Evolutionary conservation across 2,888 invertebrate genomes (phyloP), one percentile per base, ranked within the genome.

Genomic region (Callyntrura sp.): DNA sequence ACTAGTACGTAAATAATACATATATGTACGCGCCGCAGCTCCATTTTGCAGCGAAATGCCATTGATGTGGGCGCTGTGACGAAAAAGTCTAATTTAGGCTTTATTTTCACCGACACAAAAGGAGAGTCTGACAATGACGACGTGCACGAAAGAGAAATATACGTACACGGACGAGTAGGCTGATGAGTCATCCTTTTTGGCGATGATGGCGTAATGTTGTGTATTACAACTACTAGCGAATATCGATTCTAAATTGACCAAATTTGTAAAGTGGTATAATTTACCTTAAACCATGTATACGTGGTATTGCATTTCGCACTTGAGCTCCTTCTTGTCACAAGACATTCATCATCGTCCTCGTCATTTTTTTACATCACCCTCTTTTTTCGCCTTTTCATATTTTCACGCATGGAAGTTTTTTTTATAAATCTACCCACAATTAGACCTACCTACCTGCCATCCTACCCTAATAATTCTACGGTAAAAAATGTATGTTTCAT

Each of bases 221-320:
- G 35, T 35, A 35, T 6, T 35, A 35, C 55, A 1, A 9, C 35
- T 35, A 35, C 55, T 11, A 9, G 11, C 14, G 25, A 20, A 43
- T 28, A 20, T 48, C 25, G 48, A 62, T 28, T 83, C 48, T 35
- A 35, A 48, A 79, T 68, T 86, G 86, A 65, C 86, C 86, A 86
- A 86, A 85, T 62, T 68, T 68, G 84, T 45, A 55, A 35, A 73
- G 70, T 68, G 68, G 68, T 68, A 35, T 35, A 35, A 35, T 35
- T 35, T 35, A 35, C 35, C 35, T 35, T 35, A 35, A 4, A 35
- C 35, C 35, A 35, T 35, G 35, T 35, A 35, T 43, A 25, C n/a
- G 45, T 73, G 20, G 20, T n/a, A 1, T 17, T n/a, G 11, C 43
- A 5, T 73, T 73, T 68, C 3, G 14, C 68, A 68, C 43, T 35